Percentiles rank a stretch among this genome's conserved stretches.
Evolutionary conservation across 2,797 vertebrate species (phyloP).

Genomic region (Sarcophilus harrisii): DNA sequence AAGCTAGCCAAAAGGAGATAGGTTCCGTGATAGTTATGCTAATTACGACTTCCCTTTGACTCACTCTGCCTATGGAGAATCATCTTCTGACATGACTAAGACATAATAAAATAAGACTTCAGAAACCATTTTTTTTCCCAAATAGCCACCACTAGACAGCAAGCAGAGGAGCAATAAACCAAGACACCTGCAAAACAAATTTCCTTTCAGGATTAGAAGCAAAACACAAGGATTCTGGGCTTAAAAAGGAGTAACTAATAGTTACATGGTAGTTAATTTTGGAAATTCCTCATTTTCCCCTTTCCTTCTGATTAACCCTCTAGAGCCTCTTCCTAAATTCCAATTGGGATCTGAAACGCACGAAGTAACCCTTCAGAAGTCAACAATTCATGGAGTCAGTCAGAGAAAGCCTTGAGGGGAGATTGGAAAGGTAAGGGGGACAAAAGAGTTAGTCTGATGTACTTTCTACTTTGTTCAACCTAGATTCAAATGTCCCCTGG

Average conservation of each 20-base stretch:
- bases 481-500: slow-evolving; percentile 45
- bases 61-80: slow-evolving; percentile 40
- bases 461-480: slow-evolving; percentile 34
- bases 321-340: slow-evolving; percentile 11
- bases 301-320: slow-evolving; percentile 48
- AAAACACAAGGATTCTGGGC: neutral
- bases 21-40: slow-evolving; percentile 2
- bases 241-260: slow-evolving; percentile 15
- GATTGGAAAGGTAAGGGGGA: neutral
- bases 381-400: neutral
- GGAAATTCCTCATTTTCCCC: slow-evolving; percentile 21
- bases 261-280: slow-evolving; percentile 50
- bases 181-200: slow-evolving; percentile 47
- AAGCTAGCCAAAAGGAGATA: slow-evolving; percentile 7
- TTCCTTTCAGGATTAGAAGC: slow-evolving; percentile 58
- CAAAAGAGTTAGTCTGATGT: slow-evolving; percentile 1
- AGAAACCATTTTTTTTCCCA: slow-evolving; percentile 46
- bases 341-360: slow-evolving; percentile 20
- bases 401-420: neutral
- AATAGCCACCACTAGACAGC: slow-evolving; percentile 32
- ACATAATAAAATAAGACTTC: slow-evolving; percentile 53
- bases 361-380: slow-evolving; percentile 40
- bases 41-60: slow-evolving; percentile 42
- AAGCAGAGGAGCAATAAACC: slow-evolving; percentile 20
- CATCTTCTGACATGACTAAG: slow-evolving; percentile 61